Conservation (phyloP, 2,797 vertebrate species). For the Cirrhinus mrigala region DNA sequence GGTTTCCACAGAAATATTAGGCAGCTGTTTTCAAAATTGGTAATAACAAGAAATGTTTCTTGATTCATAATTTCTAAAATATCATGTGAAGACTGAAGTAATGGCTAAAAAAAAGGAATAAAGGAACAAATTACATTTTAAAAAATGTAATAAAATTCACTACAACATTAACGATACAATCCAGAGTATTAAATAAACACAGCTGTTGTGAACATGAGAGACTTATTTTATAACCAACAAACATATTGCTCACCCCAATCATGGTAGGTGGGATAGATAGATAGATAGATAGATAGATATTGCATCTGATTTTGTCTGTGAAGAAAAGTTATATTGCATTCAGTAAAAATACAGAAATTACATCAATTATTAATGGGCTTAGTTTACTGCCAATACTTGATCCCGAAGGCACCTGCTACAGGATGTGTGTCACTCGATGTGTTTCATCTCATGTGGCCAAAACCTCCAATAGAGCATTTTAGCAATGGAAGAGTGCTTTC, state of each 20-base stretch:
- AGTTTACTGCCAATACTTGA: slow-evolving; percentile 4
- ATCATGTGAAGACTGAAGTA: background rate
- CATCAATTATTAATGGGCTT: background rate
- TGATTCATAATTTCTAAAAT: background rate
- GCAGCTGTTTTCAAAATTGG: background rate
- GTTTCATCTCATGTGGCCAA: background rate
- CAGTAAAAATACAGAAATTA: background rate
- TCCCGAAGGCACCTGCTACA: background rate
- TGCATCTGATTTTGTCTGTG: background rate
- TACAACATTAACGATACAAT: background rate
- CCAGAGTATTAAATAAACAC: background rate
- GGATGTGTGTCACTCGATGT: background rate
- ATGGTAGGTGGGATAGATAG: background rate
- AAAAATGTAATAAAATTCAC: background rate
- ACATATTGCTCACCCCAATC: background rate
- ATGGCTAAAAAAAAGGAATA: background rate
- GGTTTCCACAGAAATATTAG: background rate
- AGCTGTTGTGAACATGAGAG: background rate
- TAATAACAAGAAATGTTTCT: background rate
- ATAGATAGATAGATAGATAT: background rate
- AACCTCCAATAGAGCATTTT: background rate
- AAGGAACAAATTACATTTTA: background rate
- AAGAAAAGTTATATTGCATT: background rate
- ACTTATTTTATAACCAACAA: background rate
- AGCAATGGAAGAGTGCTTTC: background rate